Conservation (phyloP, 1,140 invertebrate species). For the Myzus persicae region DNA sequence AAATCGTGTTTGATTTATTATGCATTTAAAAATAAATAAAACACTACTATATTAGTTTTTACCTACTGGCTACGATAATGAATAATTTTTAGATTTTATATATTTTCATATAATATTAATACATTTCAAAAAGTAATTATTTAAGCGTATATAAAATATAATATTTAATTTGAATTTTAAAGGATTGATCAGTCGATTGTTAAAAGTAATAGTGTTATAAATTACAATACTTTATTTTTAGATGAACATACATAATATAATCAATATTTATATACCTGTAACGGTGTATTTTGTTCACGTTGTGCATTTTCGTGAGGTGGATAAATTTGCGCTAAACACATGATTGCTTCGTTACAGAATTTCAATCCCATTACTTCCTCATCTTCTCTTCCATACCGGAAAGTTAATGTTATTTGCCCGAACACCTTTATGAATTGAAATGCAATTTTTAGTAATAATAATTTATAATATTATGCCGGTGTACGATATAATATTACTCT, state of each 20-base stretch:
- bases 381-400: conserved; percentile 89
- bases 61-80: neutral
- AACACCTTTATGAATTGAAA: conserved; percentile 69
- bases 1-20: neutral
- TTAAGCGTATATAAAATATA: neutral
- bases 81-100: too few relatives aligned
- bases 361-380: conserved; percentile 92
- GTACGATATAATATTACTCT: neutral
- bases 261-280: conserved; percentile 73
- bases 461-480: neutral
- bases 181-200: neutral
- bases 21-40: too few relatives aligned
- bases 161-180: neutral
- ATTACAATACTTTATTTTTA: neutral
- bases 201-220: neutral
- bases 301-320: conserved; percentile 68
- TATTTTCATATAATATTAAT: neutral
- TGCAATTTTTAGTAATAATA: neutral
- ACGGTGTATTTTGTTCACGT: conserved; percentile 71
- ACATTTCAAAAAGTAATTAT: neutral
- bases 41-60: neutral
- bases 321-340: conserved; percentile 85
- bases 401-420: conserved; percentile 84
- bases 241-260: neutral
- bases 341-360: conserved; percentile 89